These are phyloP conservation scores for Andrena fulva DNA, from an alignment of 2,888 invertebrate genomes.

Conservation along the genomic window DNA sequence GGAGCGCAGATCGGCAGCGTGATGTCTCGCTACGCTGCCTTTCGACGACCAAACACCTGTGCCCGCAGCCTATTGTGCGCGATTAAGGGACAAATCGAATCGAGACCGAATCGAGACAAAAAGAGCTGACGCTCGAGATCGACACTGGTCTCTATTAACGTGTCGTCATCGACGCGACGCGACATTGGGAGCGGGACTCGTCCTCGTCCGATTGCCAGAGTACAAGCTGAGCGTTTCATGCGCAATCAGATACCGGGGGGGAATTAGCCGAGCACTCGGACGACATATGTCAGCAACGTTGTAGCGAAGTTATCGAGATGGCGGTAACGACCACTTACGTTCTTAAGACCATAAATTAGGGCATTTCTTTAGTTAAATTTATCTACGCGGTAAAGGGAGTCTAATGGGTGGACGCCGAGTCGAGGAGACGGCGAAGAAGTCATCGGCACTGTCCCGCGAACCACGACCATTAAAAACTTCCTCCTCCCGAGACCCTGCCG, in stretches of 20 bases:
- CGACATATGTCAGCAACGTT: conserved; percentile 57
- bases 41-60: conserved; percentile 50
- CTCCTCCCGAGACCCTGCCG: not conserved
- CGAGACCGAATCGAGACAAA: conserved; percentile 30
- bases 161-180: too few species aligned
- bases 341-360: conserved; percentile 51
- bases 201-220: not conserved
- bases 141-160: conserved; percentile 35
- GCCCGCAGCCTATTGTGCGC: conserved; percentile 35
- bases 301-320: conserved; percentile 50
- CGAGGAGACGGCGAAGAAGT: conserved; percentile 18
- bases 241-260: conserved; percentile 52
- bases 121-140: conserved; percentile 1
- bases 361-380: conserved; percentile 53
- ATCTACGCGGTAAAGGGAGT: conserved; percentile 57
- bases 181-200: not conserved
- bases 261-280: conserved; percentile 54
- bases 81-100: conserved; percentile 52
- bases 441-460: conserved; percentile 21
- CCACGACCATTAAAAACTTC: conserved; percentile 32
- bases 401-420: conserved; percentile 45
- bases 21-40: conserved; percentile 44
- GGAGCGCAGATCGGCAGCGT: conserved; percentile 34
- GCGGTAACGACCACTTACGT: conserved; percentile 56
- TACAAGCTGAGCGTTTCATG: conserved; percentile 40